Percentiles rank a stretch among this genome's conserved stretches.
Conservation (phyloP, 2,113 vertebrate species). For the Stigmatopora argus region DNA sequence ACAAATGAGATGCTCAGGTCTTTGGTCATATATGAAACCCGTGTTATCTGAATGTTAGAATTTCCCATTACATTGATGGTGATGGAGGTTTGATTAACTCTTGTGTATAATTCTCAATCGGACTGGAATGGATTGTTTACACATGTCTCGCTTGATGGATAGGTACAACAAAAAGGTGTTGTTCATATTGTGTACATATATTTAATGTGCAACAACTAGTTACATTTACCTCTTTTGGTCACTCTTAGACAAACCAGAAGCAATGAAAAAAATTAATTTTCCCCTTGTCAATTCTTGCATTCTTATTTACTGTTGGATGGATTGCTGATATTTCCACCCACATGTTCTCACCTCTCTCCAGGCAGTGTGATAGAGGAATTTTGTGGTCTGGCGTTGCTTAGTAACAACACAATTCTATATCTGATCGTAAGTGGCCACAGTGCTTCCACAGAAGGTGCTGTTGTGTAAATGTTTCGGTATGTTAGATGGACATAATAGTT, state of each 20-base stretch:
- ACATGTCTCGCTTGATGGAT: slow-evolving; percentile 8
- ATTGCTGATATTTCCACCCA: slow-evolving; percentile 17
- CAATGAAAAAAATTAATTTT: slow-evolving; percentile 21
- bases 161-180: slow-evolving; percentile 4
- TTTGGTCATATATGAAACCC: slow-evolving; percentile 21
- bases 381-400: slow-evolving; percentile 53
- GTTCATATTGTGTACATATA: not conserved
- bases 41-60: slow-evolving; percentile 9
- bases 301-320: slow-evolving; percentile 1
- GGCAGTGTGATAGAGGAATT: slow-evolving; percentile 56
- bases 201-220: not conserved
- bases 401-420: slow-evolving; percentile 45
- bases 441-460: slow-evolving; percentile 41
- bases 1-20: not conserved
- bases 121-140: slow-evolving; percentile 21
- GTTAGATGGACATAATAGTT: not conserved
- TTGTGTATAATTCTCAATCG: slow-evolving; percentile 15
- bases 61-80: not conserved
- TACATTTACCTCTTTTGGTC: slow-evolving; percentile 11
- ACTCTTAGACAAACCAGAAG: slow-evolving; percentile 9
- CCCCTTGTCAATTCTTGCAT: slow-evolving; percentile 4
- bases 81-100: slow-evolving; percentile 18
- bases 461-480: slow-evolving; percentile 7
- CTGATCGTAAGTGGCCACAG: slow-evolving; percentile 29
- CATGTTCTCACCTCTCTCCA: slow-evolving; percentile 10